Conservation (phyloP, 2,113 vertebrate genomes). For the Eleginops maclovinus region DNA sequence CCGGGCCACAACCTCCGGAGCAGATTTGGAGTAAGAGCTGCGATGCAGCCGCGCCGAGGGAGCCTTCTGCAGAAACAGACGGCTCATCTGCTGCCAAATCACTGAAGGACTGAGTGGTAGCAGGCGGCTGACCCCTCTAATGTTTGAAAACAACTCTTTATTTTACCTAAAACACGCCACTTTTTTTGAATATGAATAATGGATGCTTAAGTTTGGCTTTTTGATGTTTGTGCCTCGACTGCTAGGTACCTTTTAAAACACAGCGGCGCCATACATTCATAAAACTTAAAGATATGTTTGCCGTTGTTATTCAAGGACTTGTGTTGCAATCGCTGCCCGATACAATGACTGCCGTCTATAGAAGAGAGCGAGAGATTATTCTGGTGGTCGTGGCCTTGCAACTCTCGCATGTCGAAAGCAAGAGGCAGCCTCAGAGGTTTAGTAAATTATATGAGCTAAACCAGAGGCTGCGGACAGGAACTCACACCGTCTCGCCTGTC, state of each 20-base stretch:
- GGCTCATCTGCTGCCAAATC: constrained; percentile 51
- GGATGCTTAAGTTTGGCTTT: background rate
- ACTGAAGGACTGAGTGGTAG: constrained; percentile 39
- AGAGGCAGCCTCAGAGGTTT: constrained; percentile 45
- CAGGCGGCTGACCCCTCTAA: constrained; percentile 32
- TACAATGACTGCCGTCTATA: constrained; percentile 62
- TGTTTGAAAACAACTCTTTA: constrained; percentile 48
- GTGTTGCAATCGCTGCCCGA: constrained; percentile 40
- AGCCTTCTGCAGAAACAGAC: constrained; percentile 11
- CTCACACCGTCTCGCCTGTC: constrained; percentile 50
- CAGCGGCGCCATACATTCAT: constrained; percentile 59
- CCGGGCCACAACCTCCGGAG: constrained; percentile 46
- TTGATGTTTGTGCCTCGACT: constrained; percentile 10
- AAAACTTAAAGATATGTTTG: constrained; percentile 57
- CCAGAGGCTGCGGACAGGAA: constrained; percentile 64
- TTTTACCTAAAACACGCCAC: constrained; percentile 23
- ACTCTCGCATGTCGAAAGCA: constrained; percentile 53
- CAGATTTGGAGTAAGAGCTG: constrained; percentile 50
- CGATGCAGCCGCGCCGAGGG: constrained; percentile 19
- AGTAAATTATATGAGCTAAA: constrained; percentile 54
- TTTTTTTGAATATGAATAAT: constrained; percentile 55
- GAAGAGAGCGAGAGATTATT: constrained; percentile 51
- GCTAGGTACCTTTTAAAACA: constrained; percentile 57
- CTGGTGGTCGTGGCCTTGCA: constrained; percentile 49
- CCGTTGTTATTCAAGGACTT: constrained; percentile 43